These are phyloP conservation scores for Leptinotarsa tumamoca DNA, from an alignment of 2,888 invertebrate genomes.

Conservation along the genomic window DNA sequence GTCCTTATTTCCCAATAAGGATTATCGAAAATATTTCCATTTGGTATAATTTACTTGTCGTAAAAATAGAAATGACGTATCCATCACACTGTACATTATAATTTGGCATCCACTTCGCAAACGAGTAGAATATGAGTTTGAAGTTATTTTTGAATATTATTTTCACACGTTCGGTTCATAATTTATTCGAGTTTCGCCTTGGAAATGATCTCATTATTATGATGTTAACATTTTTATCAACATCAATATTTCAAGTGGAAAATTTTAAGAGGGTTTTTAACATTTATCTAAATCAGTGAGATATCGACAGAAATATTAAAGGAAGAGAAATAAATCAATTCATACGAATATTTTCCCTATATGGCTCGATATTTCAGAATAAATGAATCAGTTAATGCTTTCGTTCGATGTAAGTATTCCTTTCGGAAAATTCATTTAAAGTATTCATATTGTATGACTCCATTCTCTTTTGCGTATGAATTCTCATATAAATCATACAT, in stretches of 20 bases:
- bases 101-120: constrained; percentile 33
- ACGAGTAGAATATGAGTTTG: constrained; percentile 30
- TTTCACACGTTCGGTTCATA: constrained; percentile 20
- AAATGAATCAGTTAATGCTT: too few relatives aligned
- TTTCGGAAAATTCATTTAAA: too few relatives aligned
- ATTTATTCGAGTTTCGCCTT: background rate
- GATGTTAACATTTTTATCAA: background rate
- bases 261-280: background rate
- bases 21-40: background rate
- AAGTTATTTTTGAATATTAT: constrained; percentile 34
- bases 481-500: too few relatives aligned
- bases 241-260: background rate
- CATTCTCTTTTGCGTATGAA: too few relatives aligned
- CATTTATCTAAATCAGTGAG: too few relatives aligned
- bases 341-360: too few relatives aligned
- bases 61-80: constrained; percentile 20
- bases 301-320: too few relatives aligned
- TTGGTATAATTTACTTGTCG: background rate
- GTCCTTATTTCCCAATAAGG: background rate
- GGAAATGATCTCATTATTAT: constrained; percentile 16
- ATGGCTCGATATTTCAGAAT: too few relatives aligned
- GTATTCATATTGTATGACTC: too few relatives aligned
- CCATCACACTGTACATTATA: background rate
- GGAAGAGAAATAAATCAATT: too few relatives aligned
- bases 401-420: too few relatives aligned